A percentile compares a stretch with the other conserved stretches of the same genome.
These are phyloP conservation scores for Drosophila navojoa DNA, from an alignment of 1,140 invertebrate genomes.

Conservation along the genomic window DNA sequence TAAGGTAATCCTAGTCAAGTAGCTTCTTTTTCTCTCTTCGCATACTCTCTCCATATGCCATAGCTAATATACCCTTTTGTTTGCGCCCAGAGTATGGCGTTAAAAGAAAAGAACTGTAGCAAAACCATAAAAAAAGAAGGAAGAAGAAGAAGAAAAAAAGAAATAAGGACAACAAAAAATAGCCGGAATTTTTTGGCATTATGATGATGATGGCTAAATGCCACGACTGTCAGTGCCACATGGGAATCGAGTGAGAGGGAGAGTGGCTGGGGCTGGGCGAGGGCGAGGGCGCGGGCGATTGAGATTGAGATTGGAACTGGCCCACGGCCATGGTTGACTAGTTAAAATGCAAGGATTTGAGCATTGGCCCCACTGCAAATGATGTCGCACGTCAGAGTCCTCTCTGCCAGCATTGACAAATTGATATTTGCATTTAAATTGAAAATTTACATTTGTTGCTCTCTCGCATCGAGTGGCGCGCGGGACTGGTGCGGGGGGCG, in stretches of 20 bases:
- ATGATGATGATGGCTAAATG: slow-evolving; percentile 80
- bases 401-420: slow-evolving; percentile 73
- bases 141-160: too few species aligned
- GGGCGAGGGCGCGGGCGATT: not conserved
- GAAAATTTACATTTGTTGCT: slow-evolving; percentile 84
- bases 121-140: not conserved
- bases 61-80: not conserved
- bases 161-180: slow-evolving; percentile 7
- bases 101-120: slow-evolving; percentile 7
- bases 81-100: slow-evolving; percentile 1
- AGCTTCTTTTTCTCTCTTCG: too few species aligned
- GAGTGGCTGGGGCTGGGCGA: not conserved
- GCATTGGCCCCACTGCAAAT: slow-evolving; percentile 18
- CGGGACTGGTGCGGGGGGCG: not conserved
- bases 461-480: not conserved
- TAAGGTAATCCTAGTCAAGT: too few species aligned
- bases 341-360: slow-evolving; percentile 80
- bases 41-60: not conserved
- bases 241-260: slow-evolving; percentile 54
- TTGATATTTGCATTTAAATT: slow-evolving; percentile 84
- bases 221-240: slow-evolving; percentile 70
- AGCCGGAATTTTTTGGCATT: slow-evolving; percentile 41
- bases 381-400: slow-evolving; percentile 28
- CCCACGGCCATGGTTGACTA: slow-evolving; percentile 70
- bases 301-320: slow-evolving; percentile 27